Conservation (phyloP, 2,888 invertebrate species). For the Taenaris catops region DNA sequence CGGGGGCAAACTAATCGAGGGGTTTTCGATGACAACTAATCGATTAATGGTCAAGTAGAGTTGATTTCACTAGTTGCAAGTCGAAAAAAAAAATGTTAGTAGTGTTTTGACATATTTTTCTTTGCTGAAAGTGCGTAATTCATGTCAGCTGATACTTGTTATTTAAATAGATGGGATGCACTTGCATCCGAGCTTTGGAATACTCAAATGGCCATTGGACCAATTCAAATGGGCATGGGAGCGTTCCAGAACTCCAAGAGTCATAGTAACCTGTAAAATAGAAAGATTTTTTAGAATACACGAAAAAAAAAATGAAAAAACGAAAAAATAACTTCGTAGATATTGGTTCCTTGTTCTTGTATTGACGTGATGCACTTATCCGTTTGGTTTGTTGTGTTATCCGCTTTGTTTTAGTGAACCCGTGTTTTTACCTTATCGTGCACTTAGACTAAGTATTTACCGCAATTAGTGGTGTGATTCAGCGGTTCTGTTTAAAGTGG, state of each 20-base stretch:
- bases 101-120: conserved; percentile 82
- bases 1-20: conserved; percentile 69
- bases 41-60: conserved; percentile 78
- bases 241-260: conserved; percentile 54
- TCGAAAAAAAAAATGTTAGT: conserved; percentile 76
- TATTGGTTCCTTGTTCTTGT: conserved; percentile 51
- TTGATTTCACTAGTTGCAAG: conserved; percentile 81
- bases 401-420: conserved; percentile 71
- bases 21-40: conserved; percentile 64
- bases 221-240: conserved; percentile 43
- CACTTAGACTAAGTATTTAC: conserved; percentile 46
- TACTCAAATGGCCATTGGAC: conserved; percentile 53
- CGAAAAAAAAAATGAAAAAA: conserved; percentile 46
- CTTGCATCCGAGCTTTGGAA: conserved; percentile 48
- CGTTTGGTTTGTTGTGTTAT: conserved; percentile 58
- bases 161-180: conserved; percentile 41
- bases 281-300: conserved; percentile 62
- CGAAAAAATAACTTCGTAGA: conserved; percentile 55
- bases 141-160: conserved; percentile 76
- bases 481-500: not conserved
- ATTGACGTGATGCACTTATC: conserved; percentile 72
- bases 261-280: conserved; percentile 65
- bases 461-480: conserved; percentile 6
- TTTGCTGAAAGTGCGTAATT: conserved; percentile 81
- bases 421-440: conserved; percentile 50